Base-by-base conservation (phyloP, 2,113 vertebrate genomes). In the Psittacara wagleri region DNA sequence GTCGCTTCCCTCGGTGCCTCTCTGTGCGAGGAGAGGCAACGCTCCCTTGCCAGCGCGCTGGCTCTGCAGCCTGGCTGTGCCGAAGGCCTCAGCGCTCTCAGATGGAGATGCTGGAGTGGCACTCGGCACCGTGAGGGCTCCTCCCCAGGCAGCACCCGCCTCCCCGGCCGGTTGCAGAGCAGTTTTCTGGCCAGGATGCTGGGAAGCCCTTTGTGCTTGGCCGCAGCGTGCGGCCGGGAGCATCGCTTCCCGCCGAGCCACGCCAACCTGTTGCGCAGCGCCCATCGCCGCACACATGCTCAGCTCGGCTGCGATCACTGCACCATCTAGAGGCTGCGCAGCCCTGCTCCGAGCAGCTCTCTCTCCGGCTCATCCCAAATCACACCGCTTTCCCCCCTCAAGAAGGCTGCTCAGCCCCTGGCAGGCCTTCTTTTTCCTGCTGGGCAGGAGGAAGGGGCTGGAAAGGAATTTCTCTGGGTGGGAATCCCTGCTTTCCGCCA, bases 181-280 rank as follows among this genome's bases (percentile, higher is more conserved):
- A 4, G 67, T 10, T 95, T 83, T 74, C 48, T 82, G 9, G 29
- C 37, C 92, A 72, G 64, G 79, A 43, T 87, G 68, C 61, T 62
- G 79, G 79, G 39, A 51, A 86, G 52, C 44, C 74, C 83, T 67
- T 51, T 74, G 67, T 41, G 68, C 86, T 84, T 23, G 48, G 9
- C 89, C 55, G 84, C 92, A 83, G 75, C 51, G 28, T 4, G n/a
- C 52, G 72, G 79, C 63, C 25, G 74, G 79, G 79, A 96, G 74
- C 90, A 33, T 14, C 28, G 51, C 91, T 94, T 57, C 72, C 84
- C 55, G 73, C 94, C 61, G 79, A 86, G 94, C 92, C 43, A 55
- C 83, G 86, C 90, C 86, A 89, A 97, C 96, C 96, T 97, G 96
- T 97, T 97, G 95, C 94, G 64, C 96, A 83, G 74, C 86, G 87